These are phyloP conservation scores for Meleagris gallopavo DNA, from an alignment of 2,113 vertebrate genomes.

Conservation along the genomic window DNA sequence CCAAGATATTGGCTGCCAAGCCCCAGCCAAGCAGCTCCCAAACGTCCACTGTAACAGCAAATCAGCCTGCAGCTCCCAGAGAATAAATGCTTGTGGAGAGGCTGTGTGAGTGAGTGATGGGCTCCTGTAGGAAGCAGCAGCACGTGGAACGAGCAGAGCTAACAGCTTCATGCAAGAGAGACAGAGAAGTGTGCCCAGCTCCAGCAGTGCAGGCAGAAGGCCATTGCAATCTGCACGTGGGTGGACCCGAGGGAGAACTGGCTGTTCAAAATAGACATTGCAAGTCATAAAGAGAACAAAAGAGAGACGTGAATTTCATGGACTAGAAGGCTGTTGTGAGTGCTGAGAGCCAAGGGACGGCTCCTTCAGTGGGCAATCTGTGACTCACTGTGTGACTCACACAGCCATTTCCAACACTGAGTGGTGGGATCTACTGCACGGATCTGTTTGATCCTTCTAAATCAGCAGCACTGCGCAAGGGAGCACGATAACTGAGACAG, in stretches of 20 bases:
- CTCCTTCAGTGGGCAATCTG: background rate
- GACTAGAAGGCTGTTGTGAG: background rate
- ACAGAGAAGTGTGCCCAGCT: background rate
- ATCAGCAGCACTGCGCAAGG: background rate
- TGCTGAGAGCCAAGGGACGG: background rate
- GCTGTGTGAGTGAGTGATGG: rapidly evolving
- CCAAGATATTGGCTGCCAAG: rapidly evolving
- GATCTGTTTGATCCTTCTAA: background rate
- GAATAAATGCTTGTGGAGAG: background rate
- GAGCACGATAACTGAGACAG: background rate
- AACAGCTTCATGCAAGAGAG: background rate
- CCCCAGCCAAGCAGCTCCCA: background rate
- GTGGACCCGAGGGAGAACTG: background rate
- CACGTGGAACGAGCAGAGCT: background rate
- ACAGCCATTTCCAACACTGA: background rate
- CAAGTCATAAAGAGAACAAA: rapidly evolving
- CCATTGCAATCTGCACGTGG: rapidly evolving
- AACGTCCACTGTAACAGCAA: rapidly evolving
- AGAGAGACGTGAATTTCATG: rapidly evolving
- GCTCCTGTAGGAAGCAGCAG: background rate
- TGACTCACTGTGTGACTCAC: rapidly evolving
- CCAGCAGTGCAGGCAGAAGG: background rate
- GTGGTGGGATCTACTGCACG: background rate
- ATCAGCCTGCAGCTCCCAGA: background rate
- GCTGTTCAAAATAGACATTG: background rate